Evolutionary conservation across 2,797 vertebrate genomes (phyloP).

Genomic region (Alcedo atthis): DNA sequence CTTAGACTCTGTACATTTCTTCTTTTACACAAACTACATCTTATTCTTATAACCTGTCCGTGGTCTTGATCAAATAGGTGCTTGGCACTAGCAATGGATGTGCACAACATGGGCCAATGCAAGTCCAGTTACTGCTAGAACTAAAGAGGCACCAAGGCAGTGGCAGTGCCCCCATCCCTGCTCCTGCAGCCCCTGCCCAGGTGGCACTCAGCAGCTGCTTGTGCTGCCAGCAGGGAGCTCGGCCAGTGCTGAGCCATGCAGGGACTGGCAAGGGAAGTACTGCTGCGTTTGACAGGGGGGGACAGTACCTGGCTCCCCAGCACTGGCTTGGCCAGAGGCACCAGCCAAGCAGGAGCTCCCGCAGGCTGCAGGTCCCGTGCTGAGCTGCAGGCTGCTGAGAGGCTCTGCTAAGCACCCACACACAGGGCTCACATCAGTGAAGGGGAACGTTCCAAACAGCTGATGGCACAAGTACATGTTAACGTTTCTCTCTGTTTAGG

Average conservation of each 20-base stretch:
- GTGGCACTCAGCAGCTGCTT: not conserved
- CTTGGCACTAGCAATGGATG: not conserved
- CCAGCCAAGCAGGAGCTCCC: too few species aligned
- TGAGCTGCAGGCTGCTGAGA: not conserved
- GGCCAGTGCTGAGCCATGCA: not conserved
- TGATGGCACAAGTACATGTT: slow-evolving; percentile 53
- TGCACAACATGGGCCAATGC: fast-evolving
- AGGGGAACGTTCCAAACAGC: slow-evolving; percentile 47
- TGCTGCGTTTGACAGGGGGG: not conserved
- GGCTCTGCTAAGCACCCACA: not conserved
- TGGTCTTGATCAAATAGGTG: not conserved
- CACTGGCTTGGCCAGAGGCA: not conserved
- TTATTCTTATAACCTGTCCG: not conserved
- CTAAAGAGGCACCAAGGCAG: not conserved
- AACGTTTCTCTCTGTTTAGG: slow-evolving; percentile 62
- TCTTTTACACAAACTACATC: not conserved
- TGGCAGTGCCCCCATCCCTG: not conserved
- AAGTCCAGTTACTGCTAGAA: not conserved
- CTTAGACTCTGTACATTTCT: not conserved
- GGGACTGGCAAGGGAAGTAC: not conserved
- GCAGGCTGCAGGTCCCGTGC: not conserved
- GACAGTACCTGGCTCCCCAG: not conserved
- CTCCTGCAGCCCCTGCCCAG: not conserved
- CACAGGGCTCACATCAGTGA: not conserved
- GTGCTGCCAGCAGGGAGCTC: not conserved